Conservation (phyloP, 92 coral and sea anemone genomes). For the Palythoa heliodiscus region DNA sequence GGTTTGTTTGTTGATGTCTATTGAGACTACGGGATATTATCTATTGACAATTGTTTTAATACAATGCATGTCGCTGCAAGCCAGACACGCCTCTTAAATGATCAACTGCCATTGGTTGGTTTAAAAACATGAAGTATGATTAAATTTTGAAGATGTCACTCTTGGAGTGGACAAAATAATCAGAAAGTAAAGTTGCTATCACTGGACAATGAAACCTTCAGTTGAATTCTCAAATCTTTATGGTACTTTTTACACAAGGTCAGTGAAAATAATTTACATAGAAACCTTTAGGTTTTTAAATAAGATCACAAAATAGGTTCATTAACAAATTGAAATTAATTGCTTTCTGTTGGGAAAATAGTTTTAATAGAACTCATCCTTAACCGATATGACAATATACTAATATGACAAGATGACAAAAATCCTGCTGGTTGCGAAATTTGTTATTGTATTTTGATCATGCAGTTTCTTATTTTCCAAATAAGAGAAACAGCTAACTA, state of each 20-base stretch:
- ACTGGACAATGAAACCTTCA: not conserved
- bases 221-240: not conserved
- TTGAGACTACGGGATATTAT: not conserved
- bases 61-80: not conserved
- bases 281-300: too few relatives aligned
- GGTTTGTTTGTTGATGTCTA: not conserved
- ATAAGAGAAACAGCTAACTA: too few relatives aligned
- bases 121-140: not conserved
- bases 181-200: not conserved
- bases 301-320: too few relatives aligned
- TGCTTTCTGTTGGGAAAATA: too few relatives aligned
- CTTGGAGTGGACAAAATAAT: not conserved
- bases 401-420: too few relatives aligned
- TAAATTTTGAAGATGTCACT: not conserved
- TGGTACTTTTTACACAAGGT: not conserved
- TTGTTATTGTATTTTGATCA: too few relatives aligned
- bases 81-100: not conserved
- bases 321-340: too few relatives aligned
- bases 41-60: conserved; percentile 4
- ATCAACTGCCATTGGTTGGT: not conserved
- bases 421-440: too few relatives aligned
- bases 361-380: too few relatives aligned
- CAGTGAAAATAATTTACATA: too few relatives aligned
- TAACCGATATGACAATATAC: too few relatives aligned
- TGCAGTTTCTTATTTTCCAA: too few relatives aligned